Conservation (phyloP, 2,113 vertebrate species). For the Bambusicola thoracicus region DNA sequence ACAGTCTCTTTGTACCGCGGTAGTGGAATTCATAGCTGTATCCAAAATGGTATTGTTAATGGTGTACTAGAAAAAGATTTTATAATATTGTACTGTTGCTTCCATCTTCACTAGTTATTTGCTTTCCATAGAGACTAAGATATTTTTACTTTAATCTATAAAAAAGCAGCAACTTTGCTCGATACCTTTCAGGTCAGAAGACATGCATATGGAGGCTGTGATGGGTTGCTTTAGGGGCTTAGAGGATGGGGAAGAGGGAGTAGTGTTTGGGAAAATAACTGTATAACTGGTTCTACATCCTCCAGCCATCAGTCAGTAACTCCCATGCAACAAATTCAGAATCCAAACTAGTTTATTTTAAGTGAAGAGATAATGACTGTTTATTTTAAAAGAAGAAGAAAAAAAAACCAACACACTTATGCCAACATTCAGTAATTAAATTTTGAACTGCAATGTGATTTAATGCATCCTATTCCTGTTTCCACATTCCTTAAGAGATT, state of each 20-base stretch:
- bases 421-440: not conserved
- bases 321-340: not conserved
- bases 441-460: not conserved
- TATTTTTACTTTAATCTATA: not conserved
- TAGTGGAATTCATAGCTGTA: not conserved
- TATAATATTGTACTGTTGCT: not conserved
- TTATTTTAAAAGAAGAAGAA: not conserved
- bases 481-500: not conserved
- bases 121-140: constrained; percentile 10
- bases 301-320: not conserved
- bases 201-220: not conserved
- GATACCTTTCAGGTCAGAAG: not conserved
- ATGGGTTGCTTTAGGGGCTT: not conserved
- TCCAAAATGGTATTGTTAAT: not conserved
- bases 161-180: not conserved
- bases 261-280: not conserved
- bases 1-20: not conserved
- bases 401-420: not conserved
- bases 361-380: not conserved
- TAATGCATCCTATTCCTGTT: not conserved
- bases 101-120: not conserved
- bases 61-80: not conserved
- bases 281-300: not conserved
- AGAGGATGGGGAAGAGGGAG: not conserved
- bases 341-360: not conserved